Evolutionary conservation across 2,797 vertebrate genomes (phyloP).

Genomic region (Crocodylus rhombifer): DNA sequence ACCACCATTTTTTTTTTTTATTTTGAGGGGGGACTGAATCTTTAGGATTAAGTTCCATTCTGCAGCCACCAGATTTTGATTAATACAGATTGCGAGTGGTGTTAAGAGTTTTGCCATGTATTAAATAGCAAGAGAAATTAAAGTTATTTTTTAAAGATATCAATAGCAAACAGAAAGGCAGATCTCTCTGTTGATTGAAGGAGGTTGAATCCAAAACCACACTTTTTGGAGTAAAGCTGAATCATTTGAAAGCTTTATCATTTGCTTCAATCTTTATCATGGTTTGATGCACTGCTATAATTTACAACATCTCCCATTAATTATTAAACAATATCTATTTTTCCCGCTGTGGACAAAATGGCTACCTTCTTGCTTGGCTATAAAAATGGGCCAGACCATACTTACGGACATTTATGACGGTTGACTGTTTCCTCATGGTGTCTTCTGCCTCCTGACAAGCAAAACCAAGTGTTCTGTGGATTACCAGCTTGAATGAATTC

Average conservation of each 20-base stretch:
- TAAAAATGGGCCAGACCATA: not conserved
- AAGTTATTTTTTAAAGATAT: slow-evolving; percentile 44
- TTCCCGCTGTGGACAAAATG: not conserved
- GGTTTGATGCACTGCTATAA: not conserved
- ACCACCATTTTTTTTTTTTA: slow-evolving; percentile 52
- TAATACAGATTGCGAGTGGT: slow-evolving; percentile 70
- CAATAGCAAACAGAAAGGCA: slow-evolving; percentile 28
- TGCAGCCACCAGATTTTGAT: slow-evolving; percentile 66
- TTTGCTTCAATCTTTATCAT: not conserved
- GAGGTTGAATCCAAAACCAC: not conserved
- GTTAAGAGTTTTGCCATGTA: slow-evolving; percentile 65
- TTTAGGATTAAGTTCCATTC: slow-evolving; percentile 62
- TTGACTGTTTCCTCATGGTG: no score
- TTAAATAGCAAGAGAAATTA: slow-evolving; percentile 72
- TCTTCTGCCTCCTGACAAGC: not conserved
- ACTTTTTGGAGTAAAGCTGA: not conserved
- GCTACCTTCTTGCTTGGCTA: not conserved
- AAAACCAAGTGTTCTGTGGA: not conserved
- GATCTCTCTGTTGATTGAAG: not conserved
- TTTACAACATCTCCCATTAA: not conserved
- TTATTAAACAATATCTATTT: not conserved
- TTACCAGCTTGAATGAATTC: fast-evolving
- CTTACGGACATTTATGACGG: not conserved
- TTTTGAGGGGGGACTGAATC: slow-evolving; percentile 56
- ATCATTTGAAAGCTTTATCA: not conserved